Percentiles rank a stretch among this genome's conserved stretches.
Conservation (phyloP, 2,888 invertebrate genomes). For the Cataglyphis livida region DNA sequence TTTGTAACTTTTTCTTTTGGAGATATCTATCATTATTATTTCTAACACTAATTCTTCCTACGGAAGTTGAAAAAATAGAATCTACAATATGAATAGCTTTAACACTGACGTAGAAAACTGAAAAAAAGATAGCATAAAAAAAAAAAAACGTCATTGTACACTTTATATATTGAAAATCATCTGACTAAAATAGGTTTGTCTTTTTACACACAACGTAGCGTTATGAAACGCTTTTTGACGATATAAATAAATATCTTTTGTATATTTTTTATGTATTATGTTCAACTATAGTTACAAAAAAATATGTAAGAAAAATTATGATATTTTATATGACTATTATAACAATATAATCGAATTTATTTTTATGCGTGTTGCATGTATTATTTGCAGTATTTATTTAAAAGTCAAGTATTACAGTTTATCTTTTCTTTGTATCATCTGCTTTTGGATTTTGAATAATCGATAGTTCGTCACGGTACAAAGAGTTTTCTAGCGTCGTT, state of each 20-base stretch:
- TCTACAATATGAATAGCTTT: neutral
- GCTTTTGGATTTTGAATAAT: constrained; percentile 49
- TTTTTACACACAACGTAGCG: constrained; percentile 17
- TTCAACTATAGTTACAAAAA: neutral
- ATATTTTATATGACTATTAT: neutral
- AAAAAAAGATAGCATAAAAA: neutral
- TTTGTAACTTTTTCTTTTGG: neutral
- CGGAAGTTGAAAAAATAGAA: neutral
- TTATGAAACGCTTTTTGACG: constrained; percentile 8
- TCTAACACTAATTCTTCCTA: neutral
- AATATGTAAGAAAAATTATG: neutral
- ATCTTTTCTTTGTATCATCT: constrained; percentile 12
- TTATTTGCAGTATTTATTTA: neutral
- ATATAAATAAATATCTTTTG: constrained; percentile 42
- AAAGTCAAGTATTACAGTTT: neutral
- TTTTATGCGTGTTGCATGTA: neutral
- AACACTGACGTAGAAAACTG: neutral
- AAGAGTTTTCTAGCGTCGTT: constrained; percentile 69
- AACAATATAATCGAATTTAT: neutral
- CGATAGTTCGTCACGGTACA: constrained; percentile 67
- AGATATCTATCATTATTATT: constrained; percentile 16
- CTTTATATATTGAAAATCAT: constrained; percentile 4
- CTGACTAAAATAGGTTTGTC: neutral
- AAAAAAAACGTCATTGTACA: constrained; percentile 23
- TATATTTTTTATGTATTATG: neutral